Evolutionary conservation across 2,113 vertebrate species (phyloP), one percentile per base, ranked within the genome.

Genomic region (Austrofundulus limnaeus): DNA sequence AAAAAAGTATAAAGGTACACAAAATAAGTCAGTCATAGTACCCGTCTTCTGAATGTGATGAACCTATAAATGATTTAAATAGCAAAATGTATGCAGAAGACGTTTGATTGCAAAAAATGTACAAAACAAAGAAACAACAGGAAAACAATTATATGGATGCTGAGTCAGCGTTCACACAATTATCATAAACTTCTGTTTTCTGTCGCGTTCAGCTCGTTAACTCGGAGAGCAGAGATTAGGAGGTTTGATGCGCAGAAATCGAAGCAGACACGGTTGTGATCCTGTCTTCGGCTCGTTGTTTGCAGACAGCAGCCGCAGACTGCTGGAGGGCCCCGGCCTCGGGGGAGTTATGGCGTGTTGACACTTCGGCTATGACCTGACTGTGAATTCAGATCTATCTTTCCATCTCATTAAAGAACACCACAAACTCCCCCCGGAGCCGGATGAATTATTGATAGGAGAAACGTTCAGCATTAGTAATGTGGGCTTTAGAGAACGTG

Each of bases 351-450:
- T 55, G 54, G 64, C 11, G n/a, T 38, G 72, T 79, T 85, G 80
- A 82, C 80, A 76, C 74, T 72, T 69, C 66, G 55, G 68, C 54
- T 66, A 60, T 85, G 71, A 85, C 61, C 78, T 53, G 63, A 70
- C 73, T 77, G 57, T 83, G 66, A 81, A 72, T 83, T 77, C 63
- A 81, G 72, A 60, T 82, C 59, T 73, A 80, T 74, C 15, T 38
- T 38, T 80, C 66, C 71, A 80, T 77, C 67, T 82, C 64, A 78
- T 81, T 69, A 80, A 78, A 74, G 50, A 50, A 73, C 69, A 69
- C 49, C 61, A 53, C 66, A 79, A 78, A 84, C 69, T n/a, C 24
- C 69, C 56, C 54, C 34, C 2, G 39, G 41, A 73, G 69, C 74
- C 57, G 53, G 21, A 77, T 78, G 71, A 81, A 71, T 78, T 70